Base-by-base conservation (phyloP, 2,797 vertebrate species). In the Ceryle rudis region DNA sequence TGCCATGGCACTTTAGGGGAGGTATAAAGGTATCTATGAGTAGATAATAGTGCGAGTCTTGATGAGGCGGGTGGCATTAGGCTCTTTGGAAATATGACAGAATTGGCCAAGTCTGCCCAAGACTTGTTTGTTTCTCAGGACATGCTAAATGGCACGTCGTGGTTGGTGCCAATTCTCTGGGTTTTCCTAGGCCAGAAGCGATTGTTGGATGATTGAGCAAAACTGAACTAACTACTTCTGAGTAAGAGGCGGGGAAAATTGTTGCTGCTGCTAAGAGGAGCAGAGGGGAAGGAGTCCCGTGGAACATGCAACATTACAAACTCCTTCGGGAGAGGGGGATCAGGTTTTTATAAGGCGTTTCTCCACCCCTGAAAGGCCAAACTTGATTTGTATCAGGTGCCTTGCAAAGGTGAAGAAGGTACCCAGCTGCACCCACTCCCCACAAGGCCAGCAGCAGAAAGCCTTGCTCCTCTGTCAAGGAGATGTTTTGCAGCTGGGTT, bases 291-390 rank as follows among this genome's bases (percentile, higher is more conserved):
- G 66, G 47, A 37, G n/a, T 20, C 35, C 57, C 25, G 47, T 21
- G 41, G 26, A 42, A 51, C 15, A 4, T 0, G 1, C 20, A 12
- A 2, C 2, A 4, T 20, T 69, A 33, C n/a, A 67, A 22, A 67
- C 3, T 42, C 8, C 6, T 4, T 18, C 5, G 21, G 52, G 47
- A 46, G 16, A 19, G 25, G 23, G 18, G 26, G 7, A 21, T 31
- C 11, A 10, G 19, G 2, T 37, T 11, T 69, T 29, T 11, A 16
- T 9, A 19, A 26, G 52, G 29, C 35, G 28, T 28, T 10, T 31
- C n/a, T 49, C 16, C 41, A 49, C 13, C n/a, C 28, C 51, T 0
- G 3, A 19, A 35, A 57, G 29, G 42, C 18, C 14, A 11, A 2
- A 1, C 5, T 44, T 44, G 73, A 14, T 21, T 84, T 18, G 5